Percentiles rank a stretch among this genome's conserved stretches.
These are phyloP conservation scores for Spinus olivaceus DNA, from an alignment of 2,797 vertebrate genomes.

Conservation along the genomic window DNA sequence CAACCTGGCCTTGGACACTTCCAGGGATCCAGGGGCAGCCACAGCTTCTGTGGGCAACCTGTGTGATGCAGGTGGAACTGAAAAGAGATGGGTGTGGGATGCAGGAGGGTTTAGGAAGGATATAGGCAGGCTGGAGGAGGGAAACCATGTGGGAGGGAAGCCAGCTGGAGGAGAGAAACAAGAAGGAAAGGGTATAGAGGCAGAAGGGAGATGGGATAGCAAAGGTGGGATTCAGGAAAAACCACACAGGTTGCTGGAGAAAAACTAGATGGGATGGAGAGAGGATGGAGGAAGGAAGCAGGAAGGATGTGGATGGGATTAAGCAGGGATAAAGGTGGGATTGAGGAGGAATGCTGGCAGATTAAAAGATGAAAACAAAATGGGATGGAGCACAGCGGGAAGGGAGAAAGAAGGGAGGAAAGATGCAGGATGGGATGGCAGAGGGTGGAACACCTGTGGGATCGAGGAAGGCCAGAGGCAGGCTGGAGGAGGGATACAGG, in stretches of 20 bases:
- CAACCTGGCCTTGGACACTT: neutral
- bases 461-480: no score
- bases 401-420: neutral
- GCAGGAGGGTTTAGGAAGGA: neutral
- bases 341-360: neutral
- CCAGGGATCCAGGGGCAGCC: neutral
- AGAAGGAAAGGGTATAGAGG: neutral
- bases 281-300: neutral
- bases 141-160: neutral
- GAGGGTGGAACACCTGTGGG: neutral
- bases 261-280: neutral
- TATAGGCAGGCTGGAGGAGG: neutral
- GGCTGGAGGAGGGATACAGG: neutral
- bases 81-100: neutral
- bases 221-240: neutral
- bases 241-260: neutral
- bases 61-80: neutral
- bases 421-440: neutral
- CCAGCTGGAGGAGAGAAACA: neutral
- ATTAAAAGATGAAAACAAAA: neutral
- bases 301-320: neutral
- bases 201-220: neutral
- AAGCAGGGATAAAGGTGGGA: neutral
- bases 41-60: neutral
- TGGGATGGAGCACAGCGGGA: accelerated